Base-by-base conservation (phyloP, 2,797 vertebrate species). In the Xenopus petersii region DNA sequence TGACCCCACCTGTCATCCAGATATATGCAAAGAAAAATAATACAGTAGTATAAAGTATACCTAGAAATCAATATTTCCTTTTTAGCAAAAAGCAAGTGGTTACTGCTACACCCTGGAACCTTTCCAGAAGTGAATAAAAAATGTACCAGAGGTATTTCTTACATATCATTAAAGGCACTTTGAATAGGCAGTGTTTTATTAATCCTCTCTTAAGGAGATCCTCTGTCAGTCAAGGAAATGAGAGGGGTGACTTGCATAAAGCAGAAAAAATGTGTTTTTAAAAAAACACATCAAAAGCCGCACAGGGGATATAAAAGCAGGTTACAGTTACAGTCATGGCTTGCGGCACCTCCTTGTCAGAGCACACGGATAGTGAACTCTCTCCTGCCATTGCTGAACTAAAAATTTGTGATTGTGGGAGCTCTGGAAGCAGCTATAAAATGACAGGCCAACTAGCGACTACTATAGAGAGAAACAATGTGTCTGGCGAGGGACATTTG, bases 251-350 rank as follows among this genome's bases (percentile, higher is more conserved):
- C 36, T 42, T 42, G 36, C 36, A 42, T 42, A 42, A 42, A 42
- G 8, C 36, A 42, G 36, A 42, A 42, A 42, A 42, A 42, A 42
- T 42, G 8, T 42, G 65, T 33, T 12, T 17, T 49, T 12, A 66
- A 73, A 58, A 54, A 56, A 65, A 51, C 26, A 42, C 71, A 60
- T 70, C 51, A 65, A 74, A 63, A 78, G 71, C 54, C n/a, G 71
- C 60, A 78, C 33, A 70, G 76, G n/a, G 33, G n/a, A 61, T 65
- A 69, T 73, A 68, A 67, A 69, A 46, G 76, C 65, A 73, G 61
- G 71, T 70, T 78, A 73, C 51, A 60, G 71, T 74, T 54, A 65
- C 71, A 78, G 59, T 67, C 24, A 73, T 26, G 60, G 68, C 71
- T 70, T n/a, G 67, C 17, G 16, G 77, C 61, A 70, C 66, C 54